A percentile compares a stretch with the other conserved stretches of the same genome.
phyloP scores from a whole-genome alignment of 2,113 vertebrate genomes.

The Heliornis fulica region DNA sequence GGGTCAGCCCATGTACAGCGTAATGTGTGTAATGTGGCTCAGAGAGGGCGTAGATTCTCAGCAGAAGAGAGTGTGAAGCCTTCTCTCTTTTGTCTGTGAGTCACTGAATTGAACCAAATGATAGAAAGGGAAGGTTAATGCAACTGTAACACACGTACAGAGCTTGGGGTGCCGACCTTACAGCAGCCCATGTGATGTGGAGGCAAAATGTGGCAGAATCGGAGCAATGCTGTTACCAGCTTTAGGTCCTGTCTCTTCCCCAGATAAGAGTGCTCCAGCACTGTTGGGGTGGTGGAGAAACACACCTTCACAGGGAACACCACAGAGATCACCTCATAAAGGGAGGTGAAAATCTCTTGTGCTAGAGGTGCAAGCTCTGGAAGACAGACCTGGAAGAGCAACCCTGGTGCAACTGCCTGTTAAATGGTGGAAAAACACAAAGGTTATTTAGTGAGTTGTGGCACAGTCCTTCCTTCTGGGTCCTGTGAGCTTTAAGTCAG shows the following conservation, averaged over 20 bases:
- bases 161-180: not conserved
- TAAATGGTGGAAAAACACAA: not conserved
- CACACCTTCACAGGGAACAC: accelerated
- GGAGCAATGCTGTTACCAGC: not conserved
- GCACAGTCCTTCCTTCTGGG: not conserved
- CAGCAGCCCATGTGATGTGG: not conserved
- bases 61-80: not conserved
- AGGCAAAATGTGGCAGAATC: not conserved
- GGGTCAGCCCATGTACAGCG: not conserved
- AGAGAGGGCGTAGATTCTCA: not conserved
- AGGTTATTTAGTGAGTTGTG: not conserved
- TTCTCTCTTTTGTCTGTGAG: not conserved
- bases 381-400: not conserved
- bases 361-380: not conserved
- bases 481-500: not conserved
- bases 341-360: not conserved
- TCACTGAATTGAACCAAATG: not conserved
- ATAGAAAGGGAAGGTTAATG: not conserved
- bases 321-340: not conserved
- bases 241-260: not conserved
- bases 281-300: not conserved
- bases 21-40: not conserved
- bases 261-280: not conserved
- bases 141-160: not conserved
- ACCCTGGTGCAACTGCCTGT: not conserved